Conservation (phyloP, 2,888 invertebrate genomes). For the Sarcophaga carnaria region DNA sequence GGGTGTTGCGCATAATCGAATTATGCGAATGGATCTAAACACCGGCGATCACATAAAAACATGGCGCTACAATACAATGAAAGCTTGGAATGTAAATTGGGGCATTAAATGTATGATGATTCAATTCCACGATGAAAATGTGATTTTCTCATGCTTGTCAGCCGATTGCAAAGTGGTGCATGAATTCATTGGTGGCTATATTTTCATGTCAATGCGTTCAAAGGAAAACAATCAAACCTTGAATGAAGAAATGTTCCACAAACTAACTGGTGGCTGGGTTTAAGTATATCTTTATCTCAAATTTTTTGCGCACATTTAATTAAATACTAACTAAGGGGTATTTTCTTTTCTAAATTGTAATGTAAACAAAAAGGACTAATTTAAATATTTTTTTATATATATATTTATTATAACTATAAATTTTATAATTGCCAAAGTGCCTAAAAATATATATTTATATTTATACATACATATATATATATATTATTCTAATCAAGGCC, state of each 20-base stretch:
- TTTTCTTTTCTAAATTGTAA: slow-evolving; percentile 18
- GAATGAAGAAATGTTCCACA: slow-evolving; percentile 98
- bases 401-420: slow-evolving; percentile 11
- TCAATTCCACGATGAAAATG: slow-evolving; percentile 96
- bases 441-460: slow-evolving; percentile 30
- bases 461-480: not conserved
- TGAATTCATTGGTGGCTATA: slow-evolving; percentile 99
- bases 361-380: slow-evolving; percentile 26
- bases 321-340: slow-evolving; percentile 33
- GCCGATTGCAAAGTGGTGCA: slow-evolving; percentile 99
- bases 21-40: slow-evolving; percentile 97
- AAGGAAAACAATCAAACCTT: slow-evolving; percentile 98
- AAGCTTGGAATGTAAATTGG: slow-evolving; percentile 99
- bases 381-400: not conserved
- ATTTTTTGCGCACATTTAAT: slow-evolving; percentile 50
- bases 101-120: slow-evolving; percentile 99
- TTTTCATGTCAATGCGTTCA: slow-evolving; percentile 98
- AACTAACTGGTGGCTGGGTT: slow-evolving; percentile 97
- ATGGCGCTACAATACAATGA: slow-evolving; percentile 98
- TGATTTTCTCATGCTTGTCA: slow-evolving; percentile 96
- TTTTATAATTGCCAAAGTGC: slow-evolving; percentile 65
- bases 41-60: slow-evolving; percentile 97
- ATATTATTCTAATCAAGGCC: slow-evolving; percentile 27
- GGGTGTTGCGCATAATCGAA: slow-evolving; percentile 96
- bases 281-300: slow-evolving; percentile 44